Evolutionary conservation across 2,888 invertebrate species (phyloP), one percentile per base, ranked within the genome.

Genomic region (Pterostichus niger): DNA sequence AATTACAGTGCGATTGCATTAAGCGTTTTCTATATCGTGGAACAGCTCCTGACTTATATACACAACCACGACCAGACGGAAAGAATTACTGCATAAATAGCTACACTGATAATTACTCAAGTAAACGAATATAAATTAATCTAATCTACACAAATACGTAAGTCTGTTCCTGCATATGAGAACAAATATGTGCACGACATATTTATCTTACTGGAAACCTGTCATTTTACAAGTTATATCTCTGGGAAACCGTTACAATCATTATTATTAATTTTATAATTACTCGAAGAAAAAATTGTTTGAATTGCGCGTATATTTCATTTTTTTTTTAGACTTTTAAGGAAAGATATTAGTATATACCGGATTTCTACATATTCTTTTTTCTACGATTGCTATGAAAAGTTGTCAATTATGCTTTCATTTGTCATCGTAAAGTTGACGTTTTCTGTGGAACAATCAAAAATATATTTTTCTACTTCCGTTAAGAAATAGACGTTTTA

Each of bases 81-180:
- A 52, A 52, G n/a, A 52, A 13, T 52, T 11, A 35, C 5, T 31
- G 64, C 64, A 64, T 64, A 64, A 64, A 35, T 64, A 64, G 35
- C 35, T 64, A 35, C 64, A 13, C 13, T 35, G 64, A 64, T 64
- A 64, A 64, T 64, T 64, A 64, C 9, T 64, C 64, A 13, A 64
- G 64, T 64, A 64, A 35, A 59, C 59, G 59, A 59, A 64, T 64
- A 64, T 64, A 64, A 64, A 64, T 64, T 64, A 64, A 64, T 64
- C 64, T 64, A 64, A 64, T 64, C 64, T 35, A 64, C 35, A 64
- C 64, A 64, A 64, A 64, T 59, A 59, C 31, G 6, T 11, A 49
- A 35, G n/a, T 13, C 5, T 33, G 64, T 64, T 64, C 13, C 64
- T 64, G 35, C 64, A 33, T 40, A n/a, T 13, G n/a, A 31, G n/a